Evolutionary conservation across 2,113 vertebrate genomes (phyloP), one percentile per base, ranked within the genome.

Genomic region (Protomyctophum bolini): DNA sequence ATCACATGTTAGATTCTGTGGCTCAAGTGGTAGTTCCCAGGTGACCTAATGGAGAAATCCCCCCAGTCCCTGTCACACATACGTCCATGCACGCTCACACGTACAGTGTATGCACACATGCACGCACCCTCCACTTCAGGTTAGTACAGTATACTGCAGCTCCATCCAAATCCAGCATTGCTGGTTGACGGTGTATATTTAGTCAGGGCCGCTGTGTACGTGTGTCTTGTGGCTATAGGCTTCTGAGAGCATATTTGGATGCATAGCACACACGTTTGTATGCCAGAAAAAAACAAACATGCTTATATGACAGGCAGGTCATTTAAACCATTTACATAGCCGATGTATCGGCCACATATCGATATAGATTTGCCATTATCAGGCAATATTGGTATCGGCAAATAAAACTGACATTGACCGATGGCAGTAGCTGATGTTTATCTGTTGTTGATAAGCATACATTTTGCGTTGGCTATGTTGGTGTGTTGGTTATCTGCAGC

Each of bases 1-100:
- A 71, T 81, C 75, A 79, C 75, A 85, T 49, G 73, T 70, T 58
- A 45, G 66, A 14, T 70, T 56, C 68, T 46, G 68, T 57, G 68
- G 62, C 72, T 68, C 10, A 75, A 78, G 67, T 58, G 48, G 51
- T 4, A 68, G 77, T 46, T 81, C 83, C 56, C 45, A 66, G 49
- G 82, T 81, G 81, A 83, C 79, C 83, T 77, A 29, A 81, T 75
- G 73, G 78, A 59, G 72, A 81, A 81, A 21, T 2, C 29, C 29
- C 8, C 63, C 29, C 0, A 12, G 33, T 57, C 57, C 45, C 72
- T 64, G 21, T 10, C 50, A 33, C 12, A 5, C 14, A 15, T 60
- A 41, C 55, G 9, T 41, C 9, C 54, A 45, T 45, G 50, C 45
- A 14, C 54, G 41, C 62, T 45, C 55, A 11, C 63, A 29, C 54